Evolutionary conservation across 2,113 vertebrate species (phyloP).

Genomic region (Nannobrachium achirus): DNA sequence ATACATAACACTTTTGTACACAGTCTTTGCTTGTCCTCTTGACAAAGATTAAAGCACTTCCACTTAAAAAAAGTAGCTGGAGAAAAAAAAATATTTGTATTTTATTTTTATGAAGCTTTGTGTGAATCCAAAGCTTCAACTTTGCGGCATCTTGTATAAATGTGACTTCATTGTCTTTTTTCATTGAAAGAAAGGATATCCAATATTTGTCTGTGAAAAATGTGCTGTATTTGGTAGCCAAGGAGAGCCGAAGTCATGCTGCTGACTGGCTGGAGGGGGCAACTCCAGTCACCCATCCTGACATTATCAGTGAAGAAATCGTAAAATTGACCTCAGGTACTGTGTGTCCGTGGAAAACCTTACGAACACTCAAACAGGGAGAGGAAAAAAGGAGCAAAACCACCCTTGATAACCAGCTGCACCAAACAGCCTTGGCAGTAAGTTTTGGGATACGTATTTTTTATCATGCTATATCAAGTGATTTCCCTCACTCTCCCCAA

Average conservation of each 20-base stretch:
- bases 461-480: conserved; percentile 54
- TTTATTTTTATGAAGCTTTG: conserved; percentile 42
- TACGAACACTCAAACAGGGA: conserved; percentile 10
- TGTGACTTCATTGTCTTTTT: conserved; percentile 44
- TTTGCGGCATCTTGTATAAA: conserved; percentile 42
- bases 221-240: conserved; percentile 14
- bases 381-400: conserved; percentile 20
- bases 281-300: neutral
- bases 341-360: conserved; percentile 20
- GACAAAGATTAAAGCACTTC: conserved; percentile 55
- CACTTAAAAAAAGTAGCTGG: conserved; percentile 52
- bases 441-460: conserved; percentile 37
- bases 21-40: conserved; percentile 69
- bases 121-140: conserved; percentile 56
- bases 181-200: conserved; percentile 24
- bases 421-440: conserved; percentile 26
- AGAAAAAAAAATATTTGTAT: conserved; percentile 47
- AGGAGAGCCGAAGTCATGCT: conserved; percentile 14
- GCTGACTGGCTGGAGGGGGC: neutral
- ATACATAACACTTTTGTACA: conserved; percentile 83
- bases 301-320: neutral
- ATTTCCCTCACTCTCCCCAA: conserved; percentile 45
- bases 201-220: conserved; percentile 23
- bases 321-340: conserved; percentile 24
- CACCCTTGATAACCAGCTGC: conserved; percentile 37